Conservation (phyloP, 1,140 invertebrate species). For the Drosophila repletoides region DNA sequence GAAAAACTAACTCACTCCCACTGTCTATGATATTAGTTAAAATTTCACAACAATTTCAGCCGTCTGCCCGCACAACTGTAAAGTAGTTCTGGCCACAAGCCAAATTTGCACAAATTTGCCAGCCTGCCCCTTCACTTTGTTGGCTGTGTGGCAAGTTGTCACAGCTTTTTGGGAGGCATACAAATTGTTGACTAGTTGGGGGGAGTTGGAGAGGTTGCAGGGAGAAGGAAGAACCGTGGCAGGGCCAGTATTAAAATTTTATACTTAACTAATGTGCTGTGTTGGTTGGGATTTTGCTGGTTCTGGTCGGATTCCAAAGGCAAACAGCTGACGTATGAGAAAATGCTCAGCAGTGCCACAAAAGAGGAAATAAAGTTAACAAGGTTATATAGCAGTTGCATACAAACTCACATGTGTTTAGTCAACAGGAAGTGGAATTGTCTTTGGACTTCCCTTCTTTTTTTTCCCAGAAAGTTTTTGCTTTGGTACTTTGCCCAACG, state of each 20-base stretch:
- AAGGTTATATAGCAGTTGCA: constrained; percentile 23
- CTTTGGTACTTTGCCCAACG: background rate
- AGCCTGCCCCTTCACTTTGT: background rate
- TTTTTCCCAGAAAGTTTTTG: constrained; percentile 22
- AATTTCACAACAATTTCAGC: constrained; percentile 41
- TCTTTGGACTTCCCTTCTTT: constrained; percentile 34
- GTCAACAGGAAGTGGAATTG: constrained; percentile 46
- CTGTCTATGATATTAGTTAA: constrained; percentile 41
- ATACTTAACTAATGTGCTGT: constrained; percentile 57
- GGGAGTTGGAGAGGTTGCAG: too few relatives aligned
- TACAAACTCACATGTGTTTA: constrained; percentile 34
- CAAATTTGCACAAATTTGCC: constrained; percentile 60
- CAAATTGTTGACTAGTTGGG: constrained; percentile 35
- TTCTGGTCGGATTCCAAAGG: constrained; percentile 36
- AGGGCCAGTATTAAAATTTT: constrained; percentile 56
- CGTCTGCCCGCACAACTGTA: constrained; percentile 41
- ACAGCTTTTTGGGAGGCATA: constrained; percentile 24
- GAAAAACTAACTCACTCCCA: background rate
- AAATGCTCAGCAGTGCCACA: constrained; percentile 29
- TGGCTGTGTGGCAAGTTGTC: constrained; percentile 31
- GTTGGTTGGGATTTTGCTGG: constrained; percentile 41
- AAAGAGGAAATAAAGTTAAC: constrained; percentile 36
- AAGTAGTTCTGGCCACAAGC: constrained; percentile 60
- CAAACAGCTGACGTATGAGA: constrained; percentile 33
- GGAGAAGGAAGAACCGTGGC: background rate